Base-by-base conservation (phyloP, 2,113 vertebrate genomes). In the Cyprinodon tularosa region DNA sequence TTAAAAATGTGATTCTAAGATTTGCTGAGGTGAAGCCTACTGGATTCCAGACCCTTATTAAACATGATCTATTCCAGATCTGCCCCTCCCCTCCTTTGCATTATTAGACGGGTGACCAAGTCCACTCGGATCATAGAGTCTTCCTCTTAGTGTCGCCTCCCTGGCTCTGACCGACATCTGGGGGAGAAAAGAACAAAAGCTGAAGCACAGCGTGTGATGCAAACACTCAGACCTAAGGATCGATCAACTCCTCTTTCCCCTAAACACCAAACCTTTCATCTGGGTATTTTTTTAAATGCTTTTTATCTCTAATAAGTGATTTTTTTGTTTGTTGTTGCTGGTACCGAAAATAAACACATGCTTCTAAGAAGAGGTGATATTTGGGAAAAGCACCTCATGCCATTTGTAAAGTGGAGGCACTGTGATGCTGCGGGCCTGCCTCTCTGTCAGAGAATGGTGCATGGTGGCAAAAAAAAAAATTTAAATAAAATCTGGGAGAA, bases 81-180 rank as follows among this genome's bases (percentile, higher is more conserved):
- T 44, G 72, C 47, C 14, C 11, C 14, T 1, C 72, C 44, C 8
- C 1, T 77, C 85, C 53, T 67, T 60, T 68, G 77, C 75, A 64
- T 59, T 44, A n/a, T 63, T 12, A 5, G 5, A 83, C 37, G 66
- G 47, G 66, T 0, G 64, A 14, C 3, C 47, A 36, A 38, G 9
- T 76, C 80, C 65, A 12, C 76, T 59, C 36, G 62, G 63, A 89
- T 95, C 92, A 95, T 88, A 94, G 86, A 1, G 84, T 84, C 87
- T 95, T 95, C 92, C 94, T 92, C 77, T 94, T 94, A 6, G 87
- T 40, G 3, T 95, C 94, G 47, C 91, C 92, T 42, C 92, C 91
- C 76, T 94, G 94, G 86, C 85, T 91, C 77, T 94, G 94, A 91
- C 63, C 88, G 81, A 94, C 93, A 90, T 95, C 94, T 95, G 88